Conservation (phyloP, 2,797 vertebrate genomes). For the Heteromormyrus szaboi region DNA sequence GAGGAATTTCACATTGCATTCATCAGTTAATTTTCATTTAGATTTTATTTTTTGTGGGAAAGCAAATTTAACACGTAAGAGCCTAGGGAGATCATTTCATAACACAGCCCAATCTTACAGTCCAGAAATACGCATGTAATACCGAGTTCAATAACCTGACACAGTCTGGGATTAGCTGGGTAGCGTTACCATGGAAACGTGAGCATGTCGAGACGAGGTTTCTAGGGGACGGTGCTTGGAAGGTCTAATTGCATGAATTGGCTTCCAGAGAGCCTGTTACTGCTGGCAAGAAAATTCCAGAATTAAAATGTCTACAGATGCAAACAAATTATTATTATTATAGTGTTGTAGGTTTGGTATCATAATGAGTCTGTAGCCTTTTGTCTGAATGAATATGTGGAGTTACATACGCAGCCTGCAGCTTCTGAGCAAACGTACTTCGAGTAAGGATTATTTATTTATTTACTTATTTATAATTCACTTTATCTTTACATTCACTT, state of each 20-base stretch:
- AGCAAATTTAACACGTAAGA: constrained; percentile 22
- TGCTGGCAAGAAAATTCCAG: not conserved
- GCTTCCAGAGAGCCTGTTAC: constrained; percentile 16
- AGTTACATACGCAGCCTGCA: not conserved
- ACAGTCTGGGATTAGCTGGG: constrained; percentile 20
- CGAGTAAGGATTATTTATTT: not conserved
- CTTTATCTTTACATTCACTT: too few species aligned
- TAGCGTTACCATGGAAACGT: constrained; percentile 21
- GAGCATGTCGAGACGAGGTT: not conserved
- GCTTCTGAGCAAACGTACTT: not conserved
- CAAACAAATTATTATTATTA: constrained; percentile 12
- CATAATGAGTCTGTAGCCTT: not conserved
- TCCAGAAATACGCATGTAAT: constrained; percentile 24
- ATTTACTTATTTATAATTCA: too few species aligned
- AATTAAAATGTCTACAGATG: not conserved
- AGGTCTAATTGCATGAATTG: constrained; percentile 12
- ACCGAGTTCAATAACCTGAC: constrained; percentile 19
- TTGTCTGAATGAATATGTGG: not conserved
- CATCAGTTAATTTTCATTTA: constrained; percentile 5
- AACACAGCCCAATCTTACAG: constrained; percentile 17
- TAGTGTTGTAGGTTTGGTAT: not conserved
- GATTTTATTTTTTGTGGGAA: not conserved
- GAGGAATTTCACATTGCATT: not conserved
- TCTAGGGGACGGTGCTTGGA: constrained; percentile 5
- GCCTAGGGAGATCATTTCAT: constrained; percentile 27